phyloP scores from a whole-genome alignment of 2,888 invertebrate genomes.

The Apodemia hepburni region DNA sequence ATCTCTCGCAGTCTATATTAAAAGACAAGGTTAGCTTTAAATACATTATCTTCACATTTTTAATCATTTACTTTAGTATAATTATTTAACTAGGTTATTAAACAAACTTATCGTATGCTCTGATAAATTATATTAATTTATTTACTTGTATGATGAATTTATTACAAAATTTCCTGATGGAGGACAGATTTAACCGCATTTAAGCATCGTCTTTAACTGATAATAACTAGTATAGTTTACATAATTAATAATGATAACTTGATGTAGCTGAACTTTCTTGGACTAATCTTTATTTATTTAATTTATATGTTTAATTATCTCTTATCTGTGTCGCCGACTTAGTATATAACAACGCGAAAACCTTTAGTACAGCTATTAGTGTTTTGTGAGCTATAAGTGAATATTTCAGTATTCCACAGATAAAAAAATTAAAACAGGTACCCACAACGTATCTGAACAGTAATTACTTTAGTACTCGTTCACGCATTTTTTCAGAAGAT shows the following conservation, averaged over 20 bases:
- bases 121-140: conserved; percentile 1
- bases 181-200: conserved; percentile 15
- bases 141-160: conserved; percentile 1
- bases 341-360: conserved; percentile 9
- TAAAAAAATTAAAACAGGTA: not conserved
- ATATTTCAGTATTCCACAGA: not conserved
- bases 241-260: conserved; percentile 7
- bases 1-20: not conserved
- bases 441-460: not conserved
- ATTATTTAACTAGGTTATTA: not conserved
- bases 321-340: conserved; percentile 4
- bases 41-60: not conserved
- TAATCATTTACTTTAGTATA: not conserved
- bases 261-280: conserved; percentile 17
- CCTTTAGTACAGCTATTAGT: not conserved
- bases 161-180: not conserved
- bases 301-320: conserved; percentile 14
- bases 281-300: conserved; percentile 20
- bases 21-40: conserved; percentile 7
- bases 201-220: not conserved
- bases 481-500: too few species aligned
- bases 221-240: conserved; percentile 12
- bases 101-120: not conserved
- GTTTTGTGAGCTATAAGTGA: not conserved
- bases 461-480: not conserved